Evolutionary conservation across 2,888 invertebrate species (phyloP).

Genomic region (Abrostola triplasia): DNA sequence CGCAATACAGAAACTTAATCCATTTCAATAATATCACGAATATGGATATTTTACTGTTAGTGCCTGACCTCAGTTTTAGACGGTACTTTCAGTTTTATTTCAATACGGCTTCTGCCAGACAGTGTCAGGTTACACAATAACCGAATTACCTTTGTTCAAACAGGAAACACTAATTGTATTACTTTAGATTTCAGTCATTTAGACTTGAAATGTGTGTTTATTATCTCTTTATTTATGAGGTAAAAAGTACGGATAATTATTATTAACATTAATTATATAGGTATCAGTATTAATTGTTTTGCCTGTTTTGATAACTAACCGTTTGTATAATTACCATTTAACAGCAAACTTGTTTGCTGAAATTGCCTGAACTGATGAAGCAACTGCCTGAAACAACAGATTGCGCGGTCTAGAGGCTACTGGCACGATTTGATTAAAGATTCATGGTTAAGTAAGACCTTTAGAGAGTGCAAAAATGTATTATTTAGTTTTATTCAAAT

Average conservation of each 20-base stretch:
- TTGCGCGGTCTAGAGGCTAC: neutral
- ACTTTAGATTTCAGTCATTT: conserved; percentile 32
- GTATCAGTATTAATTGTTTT: neutral
- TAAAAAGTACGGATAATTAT: conserved; percentile 15
- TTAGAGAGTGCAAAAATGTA: neutral
- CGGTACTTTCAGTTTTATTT: conserved; percentile 30
- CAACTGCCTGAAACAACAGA: conserved; percentile 10
- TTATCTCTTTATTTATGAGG: conserved; percentile 20
- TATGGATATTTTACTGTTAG: neutral
- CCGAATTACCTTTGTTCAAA: conserved; percentile 34
- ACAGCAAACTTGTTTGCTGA: neutral
- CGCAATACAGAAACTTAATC: too few relatives aligned
- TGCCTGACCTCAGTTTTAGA: conserved; percentile 10
- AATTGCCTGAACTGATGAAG: conserved; percentile 2
- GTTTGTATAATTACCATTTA: neutral
- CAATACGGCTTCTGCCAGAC: conserved; percentile 43
- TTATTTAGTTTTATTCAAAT: neutral
- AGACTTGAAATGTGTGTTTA: conserved; percentile 20
- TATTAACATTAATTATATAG: conserved; percentile 6
- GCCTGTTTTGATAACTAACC: conserved; percentile 5
- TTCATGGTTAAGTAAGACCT: neutral
- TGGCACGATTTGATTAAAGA: conserved; percentile 7
- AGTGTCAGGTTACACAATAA: conserved; percentile 33
- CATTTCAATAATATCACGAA: too few relatives aligned
- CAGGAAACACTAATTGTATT: conserved; percentile 48